phyloP scores from a whole-genome alignment of 2,888 invertebrate genomes.

The Gisinianus flammeolus region DNA sequence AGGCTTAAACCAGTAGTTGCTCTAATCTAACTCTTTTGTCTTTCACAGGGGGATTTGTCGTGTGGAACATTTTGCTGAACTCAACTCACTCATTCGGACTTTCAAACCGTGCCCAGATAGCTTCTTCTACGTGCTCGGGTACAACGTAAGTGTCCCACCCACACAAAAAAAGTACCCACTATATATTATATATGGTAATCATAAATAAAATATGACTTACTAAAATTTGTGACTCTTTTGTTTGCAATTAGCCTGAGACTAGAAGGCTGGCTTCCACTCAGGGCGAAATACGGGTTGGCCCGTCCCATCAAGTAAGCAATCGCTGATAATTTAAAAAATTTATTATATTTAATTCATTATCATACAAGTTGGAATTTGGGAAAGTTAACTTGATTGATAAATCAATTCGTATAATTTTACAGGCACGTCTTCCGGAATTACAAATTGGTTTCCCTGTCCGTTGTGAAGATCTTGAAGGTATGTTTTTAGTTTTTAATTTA shows the following conservation, averaged over 20 bases:
- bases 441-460: constrained; percentile 62
- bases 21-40: too few relatives aligned
- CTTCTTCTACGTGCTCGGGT: constrained; percentile 67
- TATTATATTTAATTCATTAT: too few relatives aligned
- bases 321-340: too few relatives aligned
- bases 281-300: constrained; percentile 69
- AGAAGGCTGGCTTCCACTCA: constrained; percentile 62
- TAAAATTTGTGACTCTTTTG: neutral
- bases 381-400: too few relatives aligned
- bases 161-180: too few relatives aligned
- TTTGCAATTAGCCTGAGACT: constrained; percentile 58
- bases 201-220: too few relatives aligned
- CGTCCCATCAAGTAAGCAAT: constrained; percentile 65
- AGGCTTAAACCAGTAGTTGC: too few relatives aligned
- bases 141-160: too few relatives aligned
- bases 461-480: constrained; percentile 63
- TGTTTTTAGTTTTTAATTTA: too few relatives aligned
- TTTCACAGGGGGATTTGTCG: constrained; percentile 65
- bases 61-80: constrained; percentile 65
- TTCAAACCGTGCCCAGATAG: constrained; percentile 64
- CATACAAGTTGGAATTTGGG: too few relatives aligned
- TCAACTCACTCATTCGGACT: constrained; percentile 62
- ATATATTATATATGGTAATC: too few relatives aligned
- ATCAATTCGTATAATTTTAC: constrained; percentile 45
- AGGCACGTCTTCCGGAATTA: constrained; percentile 71